Conservation (phyloP, 2,888 invertebrate species). For the Drosophila multiciliata region DNA sequence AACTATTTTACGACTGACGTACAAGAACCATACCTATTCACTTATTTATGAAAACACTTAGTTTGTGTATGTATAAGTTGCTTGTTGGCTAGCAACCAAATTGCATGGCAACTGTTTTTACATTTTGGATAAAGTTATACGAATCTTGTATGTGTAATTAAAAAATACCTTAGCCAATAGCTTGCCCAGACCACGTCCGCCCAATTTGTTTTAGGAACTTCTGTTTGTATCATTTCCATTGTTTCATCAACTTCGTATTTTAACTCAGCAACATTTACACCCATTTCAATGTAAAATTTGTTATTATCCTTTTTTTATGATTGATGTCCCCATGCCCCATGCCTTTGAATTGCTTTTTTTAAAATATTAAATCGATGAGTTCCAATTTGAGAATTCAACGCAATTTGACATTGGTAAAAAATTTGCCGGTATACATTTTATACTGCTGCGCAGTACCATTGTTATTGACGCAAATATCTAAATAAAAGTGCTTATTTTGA, state of each 20-base stretch:
- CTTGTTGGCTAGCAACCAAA: slow-evolving; percentile 1
- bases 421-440: not conserved
- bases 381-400: not conserved
- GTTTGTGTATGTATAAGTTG: not conserved
- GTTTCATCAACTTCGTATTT: slow-evolving; percentile 18
- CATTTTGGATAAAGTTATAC: not conserved
- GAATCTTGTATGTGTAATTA: not conserved
- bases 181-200: slow-evolving; percentile 46
- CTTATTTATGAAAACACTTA: not conserved
- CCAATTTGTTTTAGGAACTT: slow-evolving; percentile 32
- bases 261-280: slow-evolving; percentile 16
- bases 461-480: not conserved
- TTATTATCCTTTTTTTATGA: not conserved
- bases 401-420: not conserved
- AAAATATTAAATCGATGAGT: not conserved
- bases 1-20: not conserved
- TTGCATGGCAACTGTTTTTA: slow-evolving; percentile 29
- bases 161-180: slow-evolving; percentile 50
- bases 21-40: not conserved
- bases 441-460: slow-evolving; percentile 7
- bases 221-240: slow-evolving; percentile 40
- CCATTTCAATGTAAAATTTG: slow-evolving; percentile 35
- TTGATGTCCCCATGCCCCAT: slow-evolving; percentile 14
- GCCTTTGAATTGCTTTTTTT: not conserved
- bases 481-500: not conserved